Evolutionary conservation across 2,888 invertebrate genomes (phyloP).

Genomic region (Dinocampus coccinellae): DNA sequence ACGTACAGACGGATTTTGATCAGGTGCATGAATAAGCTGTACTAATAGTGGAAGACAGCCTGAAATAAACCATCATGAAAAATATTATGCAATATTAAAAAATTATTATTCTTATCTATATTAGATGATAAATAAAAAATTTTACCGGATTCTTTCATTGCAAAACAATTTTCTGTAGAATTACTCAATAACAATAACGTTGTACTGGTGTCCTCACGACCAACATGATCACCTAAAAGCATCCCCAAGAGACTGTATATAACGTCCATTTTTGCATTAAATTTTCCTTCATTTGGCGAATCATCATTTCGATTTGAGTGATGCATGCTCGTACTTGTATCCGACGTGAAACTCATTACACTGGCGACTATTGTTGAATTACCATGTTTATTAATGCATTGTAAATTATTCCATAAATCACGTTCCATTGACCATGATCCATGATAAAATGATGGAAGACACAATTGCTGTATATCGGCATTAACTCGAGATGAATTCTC

Average conservation of each 20-base stretch:
- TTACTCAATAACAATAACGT: constrained; percentile 91
- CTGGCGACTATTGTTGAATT: constrained; percentile 22
- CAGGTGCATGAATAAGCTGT: constrained; percentile 90
- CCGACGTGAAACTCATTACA: constrained; percentile 41
- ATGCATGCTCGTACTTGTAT: constrained; percentile 33
- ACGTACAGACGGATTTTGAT: constrained; percentile 81
- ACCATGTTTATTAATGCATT: not conserved
- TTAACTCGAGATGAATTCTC: not conserved
- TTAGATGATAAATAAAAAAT: not conserved
- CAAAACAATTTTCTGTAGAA: constrained; percentile 91
- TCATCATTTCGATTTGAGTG: constrained; percentile 26
- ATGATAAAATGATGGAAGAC: constrained; percentile 16
- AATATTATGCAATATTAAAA: not conserved
- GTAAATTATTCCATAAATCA: not conserved
- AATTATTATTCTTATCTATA: not conserved
- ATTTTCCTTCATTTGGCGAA: constrained; percentile 3
- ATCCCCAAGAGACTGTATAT: constrained; percentile 94
- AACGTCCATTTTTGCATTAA: constrained; percentile 91
- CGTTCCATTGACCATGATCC: constrained; percentile 20
- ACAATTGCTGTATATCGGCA: not conserved
- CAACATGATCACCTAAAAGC: constrained; percentile 80
- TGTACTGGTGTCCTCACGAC: constrained; percentile 89
- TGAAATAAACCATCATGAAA: not conserved
- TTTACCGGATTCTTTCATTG: constrained; percentile 86
- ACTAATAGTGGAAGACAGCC: constrained; percentile 92